Conservation (phyloP, 2,113 vertebrate species). For the Malurus cyaneus region DNA sequence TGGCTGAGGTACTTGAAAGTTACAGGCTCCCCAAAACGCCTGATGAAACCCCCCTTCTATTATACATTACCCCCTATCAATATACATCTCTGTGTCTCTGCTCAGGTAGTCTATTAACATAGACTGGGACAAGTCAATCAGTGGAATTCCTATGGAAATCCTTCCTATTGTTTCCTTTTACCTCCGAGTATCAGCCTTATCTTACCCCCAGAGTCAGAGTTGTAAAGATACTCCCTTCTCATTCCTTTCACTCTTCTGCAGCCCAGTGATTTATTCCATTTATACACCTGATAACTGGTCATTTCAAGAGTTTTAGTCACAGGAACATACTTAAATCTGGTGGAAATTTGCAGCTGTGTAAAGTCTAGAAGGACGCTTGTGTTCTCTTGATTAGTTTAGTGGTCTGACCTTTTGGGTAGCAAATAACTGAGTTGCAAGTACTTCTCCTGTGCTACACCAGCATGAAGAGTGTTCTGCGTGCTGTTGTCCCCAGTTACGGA, state of each 20-base stretch:
- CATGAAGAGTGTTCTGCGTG: fast-evolving
- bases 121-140: too few species aligned
- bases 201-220: too few species aligned
- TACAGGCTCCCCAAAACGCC: too few species aligned
- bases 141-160: too few species aligned
- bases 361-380: not conserved
- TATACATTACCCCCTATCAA: too few species aligned
- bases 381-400: not conserved
- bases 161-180: too few species aligned
- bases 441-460: not conserved
- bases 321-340: not conserved
- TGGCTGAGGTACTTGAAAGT: too few species aligned
- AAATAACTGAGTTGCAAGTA: not conserved
- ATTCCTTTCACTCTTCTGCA: not conserved
- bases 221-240: too few species aligned
- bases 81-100: too few species aligned
- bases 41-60: too few species aligned
- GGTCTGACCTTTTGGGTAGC: not conserved
- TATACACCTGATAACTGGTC: not conserved
- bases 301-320: not conserved
- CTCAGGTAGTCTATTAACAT: too few species aligned
- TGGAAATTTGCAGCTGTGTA: not conserved
- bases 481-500: not conserved
- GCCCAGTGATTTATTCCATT: not conserved
- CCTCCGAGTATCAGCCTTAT: too few species aligned